Percentiles rank a stretch among this genome's conserved stretches.
Conservation (phyloP, 2,113 vertebrate species). For the Toxostoma redivivum region DNA sequence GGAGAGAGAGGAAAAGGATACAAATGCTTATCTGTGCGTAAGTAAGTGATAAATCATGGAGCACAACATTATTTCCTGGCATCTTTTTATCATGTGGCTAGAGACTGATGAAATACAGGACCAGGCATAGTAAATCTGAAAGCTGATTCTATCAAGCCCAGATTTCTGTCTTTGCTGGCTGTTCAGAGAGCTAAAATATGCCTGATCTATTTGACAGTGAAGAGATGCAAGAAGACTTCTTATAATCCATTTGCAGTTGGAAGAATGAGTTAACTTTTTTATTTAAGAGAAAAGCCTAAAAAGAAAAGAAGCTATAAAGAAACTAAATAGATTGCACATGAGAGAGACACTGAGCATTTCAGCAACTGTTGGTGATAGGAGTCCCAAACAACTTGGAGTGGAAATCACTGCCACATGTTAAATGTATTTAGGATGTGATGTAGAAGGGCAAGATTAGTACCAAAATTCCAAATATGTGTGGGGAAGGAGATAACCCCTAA, state of each 20-base stretch:
- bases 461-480: constrained; percentile 36
- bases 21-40: not conserved
- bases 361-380: not conserved
- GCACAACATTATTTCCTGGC: not conserved
- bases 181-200: not conserved
- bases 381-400: not conserved
- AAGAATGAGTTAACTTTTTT: not conserved
- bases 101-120: constrained; percentile 36
- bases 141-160: constrained; percentile 2
- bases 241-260: not conserved
- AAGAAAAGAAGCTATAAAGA: not conserved
- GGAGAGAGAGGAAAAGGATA: constrained; percentile 1
- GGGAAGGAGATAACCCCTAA: constrained; percentile 36
- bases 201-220: not conserved
- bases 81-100: constrained; percentile 4
- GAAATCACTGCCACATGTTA: constrained; percentile 58
- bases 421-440: constrained; percentile 45
- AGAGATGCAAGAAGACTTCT: not conserved
- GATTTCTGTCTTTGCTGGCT: not conserved
- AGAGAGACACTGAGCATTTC: not conserved
- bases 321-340: not conserved
- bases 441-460: constrained; percentile 16
- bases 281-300: not conserved
- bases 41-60: constrained; percentile 20
- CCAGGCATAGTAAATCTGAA: not conserved